phyloP scores from a whole-genome alignment of 2,797 vertebrate species.

The Sciaenops ocellatus region DNA sequence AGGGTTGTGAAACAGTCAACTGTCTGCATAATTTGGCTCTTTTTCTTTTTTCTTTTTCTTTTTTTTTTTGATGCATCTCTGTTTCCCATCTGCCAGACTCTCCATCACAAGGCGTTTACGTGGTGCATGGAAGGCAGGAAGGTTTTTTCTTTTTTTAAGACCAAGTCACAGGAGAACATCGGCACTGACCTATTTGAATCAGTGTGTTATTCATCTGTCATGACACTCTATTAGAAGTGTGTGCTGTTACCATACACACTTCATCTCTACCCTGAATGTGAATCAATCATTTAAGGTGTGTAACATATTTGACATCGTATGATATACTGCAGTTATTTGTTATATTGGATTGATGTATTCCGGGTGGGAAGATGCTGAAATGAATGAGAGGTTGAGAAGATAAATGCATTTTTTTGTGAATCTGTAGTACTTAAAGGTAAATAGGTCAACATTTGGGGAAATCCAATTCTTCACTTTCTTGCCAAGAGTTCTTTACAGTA shows the following conservation, averaged over 20 bases:
- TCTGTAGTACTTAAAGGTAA: background rate
- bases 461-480: too few species aligned
- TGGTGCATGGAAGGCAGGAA: constrained; percentile 31
- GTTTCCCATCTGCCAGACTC: constrained; percentile 56
- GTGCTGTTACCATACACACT: background rate
- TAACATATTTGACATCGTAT: background rate
- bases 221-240: background rate
- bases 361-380: background rate
- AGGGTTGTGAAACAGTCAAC: constrained; percentile 77
- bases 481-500: too few species aligned
- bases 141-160: constrained; percentile 18
- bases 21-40: constrained; percentile 68
- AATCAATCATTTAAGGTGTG: constrained; percentile 6
- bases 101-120: constrained; percentile 40
- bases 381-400: background rate
- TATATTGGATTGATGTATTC: background rate
- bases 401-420: background rate
- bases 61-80: constrained; percentile 25
- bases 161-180: constrained; percentile 40
- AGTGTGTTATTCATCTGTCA: constrained; percentile 35
- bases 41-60: constrained; percentile 11
- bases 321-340: background rate
- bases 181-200: constrained; percentile 56
- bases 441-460: too few species aligned
- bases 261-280: background rate